Evolutionary conservation across 1,140 invertebrate species (phyloP).

Genomic region (Mesaphorura yosii): DNA sequence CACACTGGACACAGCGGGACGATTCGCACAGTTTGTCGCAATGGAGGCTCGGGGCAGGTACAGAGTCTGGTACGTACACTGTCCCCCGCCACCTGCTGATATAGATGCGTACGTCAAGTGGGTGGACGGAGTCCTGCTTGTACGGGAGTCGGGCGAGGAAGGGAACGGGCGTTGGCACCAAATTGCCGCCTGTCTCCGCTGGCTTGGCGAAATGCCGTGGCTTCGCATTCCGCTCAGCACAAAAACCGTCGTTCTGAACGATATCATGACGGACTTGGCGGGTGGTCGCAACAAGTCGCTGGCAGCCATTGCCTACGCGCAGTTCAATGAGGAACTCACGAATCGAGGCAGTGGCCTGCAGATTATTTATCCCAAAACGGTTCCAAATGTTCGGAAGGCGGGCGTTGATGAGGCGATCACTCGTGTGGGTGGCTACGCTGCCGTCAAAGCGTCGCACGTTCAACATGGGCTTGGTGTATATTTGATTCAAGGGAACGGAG

Average conservation of each 20-base stretch:
- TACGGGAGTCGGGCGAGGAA: not conserved
- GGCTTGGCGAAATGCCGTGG: not conserved
- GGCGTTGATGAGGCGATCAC: not conserved
- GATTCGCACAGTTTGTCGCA: not conserved
- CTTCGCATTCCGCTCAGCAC: not conserved
- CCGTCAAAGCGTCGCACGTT: not conserved
- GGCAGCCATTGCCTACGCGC: not conserved
- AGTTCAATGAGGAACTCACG: not conserved
- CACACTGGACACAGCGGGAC: not conserved
- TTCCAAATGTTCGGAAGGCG: not conserved
- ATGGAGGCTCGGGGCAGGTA: not conserved
- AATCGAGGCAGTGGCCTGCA: not conserved
- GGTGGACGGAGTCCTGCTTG: not conserved
- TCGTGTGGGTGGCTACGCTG: not conserved
- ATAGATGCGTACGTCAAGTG: not conserved
- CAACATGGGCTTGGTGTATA: not conserved
- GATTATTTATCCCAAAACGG: not conserved
- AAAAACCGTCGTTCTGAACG: not conserved
- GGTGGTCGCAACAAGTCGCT: not conserved
- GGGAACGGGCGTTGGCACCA: not conserved
- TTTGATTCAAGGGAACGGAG: too few relatives aligned
- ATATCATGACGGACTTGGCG: not conserved
- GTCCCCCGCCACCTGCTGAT: too few relatives aligned
- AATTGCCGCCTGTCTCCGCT: not conserved
- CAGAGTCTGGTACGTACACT: not conserved